Percentiles rank a stretch among this genome's conserved stretches.
Evolutionary conservation across 2,113 vertebrate species (phyloP).

Genomic region (Apistogramma diplotaenia): DNA sequence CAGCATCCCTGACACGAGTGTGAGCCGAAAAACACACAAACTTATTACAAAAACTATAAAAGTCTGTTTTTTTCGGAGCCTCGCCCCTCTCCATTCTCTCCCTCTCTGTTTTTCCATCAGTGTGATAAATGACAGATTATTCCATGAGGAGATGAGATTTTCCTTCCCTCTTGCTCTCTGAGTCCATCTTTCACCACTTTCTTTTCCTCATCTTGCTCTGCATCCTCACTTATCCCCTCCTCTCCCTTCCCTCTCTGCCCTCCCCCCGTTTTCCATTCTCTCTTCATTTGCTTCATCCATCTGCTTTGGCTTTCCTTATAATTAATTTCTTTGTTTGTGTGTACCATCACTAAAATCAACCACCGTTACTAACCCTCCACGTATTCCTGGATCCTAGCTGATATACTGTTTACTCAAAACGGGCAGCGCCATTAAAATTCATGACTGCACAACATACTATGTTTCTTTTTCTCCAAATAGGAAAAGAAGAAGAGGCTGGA

Average conservation of each 20-base stretch:
- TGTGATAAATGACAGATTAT: conserved; percentile 80
- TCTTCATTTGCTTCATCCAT: conserved; percentile 59
- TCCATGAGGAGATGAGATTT: conserved; percentile 76
- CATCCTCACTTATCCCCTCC: conserved; percentile 47
- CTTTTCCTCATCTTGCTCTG: conserved; percentile 19
- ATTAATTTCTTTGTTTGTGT: conserved; percentile 57
- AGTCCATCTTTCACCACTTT: conserved; percentile 36
- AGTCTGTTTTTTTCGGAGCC: conserved; percentile 38
- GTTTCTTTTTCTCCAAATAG: conserved; percentile 35
- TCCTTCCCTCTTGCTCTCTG: conserved; percentile 48
- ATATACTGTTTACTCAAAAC: conserved; percentile 58
- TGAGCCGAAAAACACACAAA: conserved; percentile 9
- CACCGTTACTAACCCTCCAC: not conserved
- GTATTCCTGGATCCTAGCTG: conserved; percentile 47
- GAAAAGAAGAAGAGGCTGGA: conserved; percentile 31
- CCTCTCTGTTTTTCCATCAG: conserved; percentile 64
- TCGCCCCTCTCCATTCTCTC: conserved; percentile 28
- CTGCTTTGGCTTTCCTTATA: conserved; percentile 38
- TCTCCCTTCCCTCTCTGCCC: conserved; percentile 11
- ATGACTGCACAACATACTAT: conserved; percentile 64
- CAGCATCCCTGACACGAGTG: conserved; percentile 16
- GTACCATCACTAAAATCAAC: conserved; percentile 11
- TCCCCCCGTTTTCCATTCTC: conserved; percentile 14
- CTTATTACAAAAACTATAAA: conserved; percentile 53
- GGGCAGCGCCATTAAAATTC: conserved; percentile 74